These are phyloP conservation scores for Sarcophaga variegata DNA, from an alignment of 2,888 invertebrate species.

Conservation along the genomic window DNA sequence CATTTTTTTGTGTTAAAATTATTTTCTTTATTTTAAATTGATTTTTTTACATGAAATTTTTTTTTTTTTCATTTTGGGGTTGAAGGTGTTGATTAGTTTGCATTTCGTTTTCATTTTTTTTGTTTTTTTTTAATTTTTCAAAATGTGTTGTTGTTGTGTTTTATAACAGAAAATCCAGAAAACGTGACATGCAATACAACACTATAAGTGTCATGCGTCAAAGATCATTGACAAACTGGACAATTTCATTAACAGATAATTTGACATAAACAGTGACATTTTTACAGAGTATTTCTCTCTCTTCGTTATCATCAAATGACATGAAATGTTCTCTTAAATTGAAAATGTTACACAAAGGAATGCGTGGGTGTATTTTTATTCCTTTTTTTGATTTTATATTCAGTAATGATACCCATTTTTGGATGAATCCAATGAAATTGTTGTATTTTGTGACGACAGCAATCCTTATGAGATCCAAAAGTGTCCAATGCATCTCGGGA, in stretches of 20 bases:
- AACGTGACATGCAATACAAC: slow-evolving; percentile 60
- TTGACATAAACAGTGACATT: slow-evolving; percentile 65
- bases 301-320: neutral
- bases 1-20: slow-evolving; percentile 19
- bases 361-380: too few relatives aligned
- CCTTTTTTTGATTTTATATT: too few relatives aligned
- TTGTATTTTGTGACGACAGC: too few relatives aligned
- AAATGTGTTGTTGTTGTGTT: slow-evolving; percentile 21
- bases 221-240: slow-evolving; percentile 45
- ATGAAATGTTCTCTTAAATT: neutral
- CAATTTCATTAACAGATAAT: slow-evolving; percentile 66
- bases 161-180: slow-evolving; percentile 27
- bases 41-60: slow-evolving; percentile 21
- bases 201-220: slow-evolving; percentile 45
- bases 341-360: too few relatives aligned
- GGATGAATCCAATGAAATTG: too few relatives aligned
- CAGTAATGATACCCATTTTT: too few relatives aligned
- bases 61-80: slow-evolving; percentile 55
- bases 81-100: slow-evolving; percentile 68
- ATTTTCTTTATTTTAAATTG: slow-evolving; percentile 12
- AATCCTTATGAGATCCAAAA: too few relatives aligned
- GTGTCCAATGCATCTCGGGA: too few relatives aligned
- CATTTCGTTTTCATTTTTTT: slow-evolving; percentile 25
- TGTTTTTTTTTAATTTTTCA: neutral
- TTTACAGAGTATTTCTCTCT: slow-evolving; percentile 8